A percentile compares a stretch with the other conserved stretches of the same genome.
phyloP scores from a whole-genome alignment of 2,888 invertebrate species.

The Poecilus cupreus region DNA sequence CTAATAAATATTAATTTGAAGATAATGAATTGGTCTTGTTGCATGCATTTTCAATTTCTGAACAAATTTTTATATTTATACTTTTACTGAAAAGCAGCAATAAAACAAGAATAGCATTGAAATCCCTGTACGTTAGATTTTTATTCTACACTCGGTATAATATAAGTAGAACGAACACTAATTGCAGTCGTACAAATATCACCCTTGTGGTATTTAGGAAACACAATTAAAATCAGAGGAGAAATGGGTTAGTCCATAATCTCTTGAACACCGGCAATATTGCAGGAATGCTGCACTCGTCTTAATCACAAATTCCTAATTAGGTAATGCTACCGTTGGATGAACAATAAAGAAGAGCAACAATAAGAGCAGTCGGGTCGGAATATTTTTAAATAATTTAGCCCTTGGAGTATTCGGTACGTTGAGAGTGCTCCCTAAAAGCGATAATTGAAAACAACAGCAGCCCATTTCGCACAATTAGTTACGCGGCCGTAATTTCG shows the following conservation, averaged over 20 bases:
- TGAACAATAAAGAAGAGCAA: neutral
- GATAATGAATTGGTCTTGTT: too few species aligned
- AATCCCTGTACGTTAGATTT: too few species aligned
- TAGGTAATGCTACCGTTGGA: conserved; percentile 9
- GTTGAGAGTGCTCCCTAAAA: conserved; percentile 4
- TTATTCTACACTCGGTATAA: too few species aligned
- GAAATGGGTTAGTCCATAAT: neutral
- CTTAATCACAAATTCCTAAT: conserved; percentile 7
- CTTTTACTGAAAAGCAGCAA: too few species aligned
- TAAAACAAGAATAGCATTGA: too few species aligned
- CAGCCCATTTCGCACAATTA: conserved; percentile 44
- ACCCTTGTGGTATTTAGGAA: too few species aligned
- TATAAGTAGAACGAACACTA: too few species aligned
- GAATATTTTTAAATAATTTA: conserved; percentile 24
- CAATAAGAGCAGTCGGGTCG: neutral
- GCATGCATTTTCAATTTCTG: too few species aligned
- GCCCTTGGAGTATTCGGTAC: neutral
- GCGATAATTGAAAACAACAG: conserved; percentile 51
- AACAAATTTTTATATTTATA: too few species aligned
- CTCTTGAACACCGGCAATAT: neutral
- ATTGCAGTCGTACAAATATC: too few species aligned
- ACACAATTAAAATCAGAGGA: too few species aligned
- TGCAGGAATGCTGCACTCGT: neutral
- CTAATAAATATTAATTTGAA: too few species aligned
- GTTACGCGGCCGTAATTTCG: conserved; percentile 40